These are phyloP conservation scores for Acropora yongei DNA, from an alignment of 64 coral and sea anemone genomes.

Conservation along the genomic window DNA sequence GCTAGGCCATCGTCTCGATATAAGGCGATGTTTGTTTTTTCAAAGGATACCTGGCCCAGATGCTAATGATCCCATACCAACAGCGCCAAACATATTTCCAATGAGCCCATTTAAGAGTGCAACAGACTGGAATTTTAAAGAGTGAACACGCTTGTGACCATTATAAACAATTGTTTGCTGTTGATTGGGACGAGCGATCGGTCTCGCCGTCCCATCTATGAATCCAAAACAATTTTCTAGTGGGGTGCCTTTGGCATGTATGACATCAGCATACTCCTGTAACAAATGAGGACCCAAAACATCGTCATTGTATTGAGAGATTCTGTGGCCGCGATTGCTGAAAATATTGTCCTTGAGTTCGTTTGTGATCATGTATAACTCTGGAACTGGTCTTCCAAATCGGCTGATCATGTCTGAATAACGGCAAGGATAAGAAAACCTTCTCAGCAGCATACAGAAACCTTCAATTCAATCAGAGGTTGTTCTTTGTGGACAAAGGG, in stretches of 20 bases:
- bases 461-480: too few species aligned
- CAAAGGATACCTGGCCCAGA: too few species aligned
- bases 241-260: not conserved
- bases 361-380: not conserved
- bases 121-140: not conserved
- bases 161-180: not conserved
- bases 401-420: not conserved
- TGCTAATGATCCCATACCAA: too few species aligned
- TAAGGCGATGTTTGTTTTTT: too few species aligned
- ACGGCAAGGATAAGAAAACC: not conserved
- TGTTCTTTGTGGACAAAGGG: too few species aligned
- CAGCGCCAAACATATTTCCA: not conserved
- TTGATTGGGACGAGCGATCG: not conserved
- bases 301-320: not conserved
- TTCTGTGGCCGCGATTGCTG: not conserved
- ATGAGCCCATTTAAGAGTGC: not conserved
- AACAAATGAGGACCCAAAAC: not conserved
- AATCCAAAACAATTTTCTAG: constrained; percentile 6
- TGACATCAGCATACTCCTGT: not conserved
- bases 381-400: not conserved
- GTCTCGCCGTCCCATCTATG: not conserved
- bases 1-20: too few species aligned
- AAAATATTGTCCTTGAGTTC: not conserved
- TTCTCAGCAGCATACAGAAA: not conserved
- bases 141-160: not conserved